Base-by-base conservation (phyloP, 2,113 vertebrate species). In the Balaeniceps rex region DNA sequence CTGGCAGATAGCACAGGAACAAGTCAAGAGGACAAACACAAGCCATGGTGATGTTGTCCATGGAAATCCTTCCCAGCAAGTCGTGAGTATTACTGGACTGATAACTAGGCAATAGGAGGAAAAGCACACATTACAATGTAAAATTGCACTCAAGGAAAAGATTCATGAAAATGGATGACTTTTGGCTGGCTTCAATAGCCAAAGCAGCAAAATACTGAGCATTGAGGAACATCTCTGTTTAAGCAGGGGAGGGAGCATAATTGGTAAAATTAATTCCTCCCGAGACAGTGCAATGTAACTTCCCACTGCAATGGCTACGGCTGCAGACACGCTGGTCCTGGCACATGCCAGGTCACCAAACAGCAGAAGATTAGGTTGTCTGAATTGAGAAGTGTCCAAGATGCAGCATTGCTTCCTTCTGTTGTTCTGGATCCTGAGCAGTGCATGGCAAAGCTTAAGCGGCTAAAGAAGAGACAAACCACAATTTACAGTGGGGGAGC, bases 1-100 rank as follows among this genome's bases (percentile, higher is more conserved):
- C 93, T 95, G 88, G 91, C 90, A 93, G 64, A 72, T 69, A 94
- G 38, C 88, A 93, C 82, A 94, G 80, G 91, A 97, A 90, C 26
- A 94, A 92, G 57, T 72, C 5, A 19, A 77, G 91, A 94, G 87
- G 26, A 95, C 38, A 76, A 93, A 88, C 51, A 82, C 26, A 92
- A 92, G 76, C 14, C 54, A n/a, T 24, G 40, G 31, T 74, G n/a
- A 83, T 38, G 55, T 10, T 90, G 63, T 51, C 76, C 40, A 54
- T 42, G 22, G 69, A 80, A 95, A 86, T 70, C 58, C 90, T 95
- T 94, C 46, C 19, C 83, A 87, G 89, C 75, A 94, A 87, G 22
- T 33, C 7, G 1, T 63, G 36, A 47, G 38, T 61, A 54, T 16
- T 75, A 26, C 44, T 92, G 83, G 57, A 63, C 19, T 49, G 33